Conservation (phyloP, 2,797 vertebrate species). For the Loris lydekkerianus region DNA sequence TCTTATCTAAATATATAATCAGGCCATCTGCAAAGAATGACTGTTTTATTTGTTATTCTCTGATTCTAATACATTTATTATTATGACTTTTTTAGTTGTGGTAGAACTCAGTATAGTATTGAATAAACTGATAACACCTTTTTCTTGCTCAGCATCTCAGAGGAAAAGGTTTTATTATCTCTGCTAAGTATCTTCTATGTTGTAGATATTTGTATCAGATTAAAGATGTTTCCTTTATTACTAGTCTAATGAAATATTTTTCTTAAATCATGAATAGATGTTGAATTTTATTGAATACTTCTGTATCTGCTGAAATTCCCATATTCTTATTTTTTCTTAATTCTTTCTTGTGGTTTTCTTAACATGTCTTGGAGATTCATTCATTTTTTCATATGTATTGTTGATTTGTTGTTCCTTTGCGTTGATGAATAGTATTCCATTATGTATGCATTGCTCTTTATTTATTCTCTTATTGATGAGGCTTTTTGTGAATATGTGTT, state of each 20-base stretch:
- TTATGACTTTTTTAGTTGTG: neutral
- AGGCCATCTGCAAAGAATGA: neutral
- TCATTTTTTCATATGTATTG: neutral
- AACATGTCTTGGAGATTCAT: neutral
- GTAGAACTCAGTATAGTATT: neutral
- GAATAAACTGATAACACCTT: neutral
- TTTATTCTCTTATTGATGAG: neutral
- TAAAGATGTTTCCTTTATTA: neutral
- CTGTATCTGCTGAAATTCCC: neutral
- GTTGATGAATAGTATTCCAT: neutral
- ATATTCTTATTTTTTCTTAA: neutral
- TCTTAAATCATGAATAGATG: neutral
- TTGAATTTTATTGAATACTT: neutral
- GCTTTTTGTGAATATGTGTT: neutral
- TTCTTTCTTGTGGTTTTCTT: neutral
- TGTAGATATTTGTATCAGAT: neutral
- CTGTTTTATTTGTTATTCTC: neutral
- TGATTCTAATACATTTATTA: constrained; percentile 11
- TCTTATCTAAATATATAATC: neutral
- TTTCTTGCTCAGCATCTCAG: neutral
- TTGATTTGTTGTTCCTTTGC: neutral
- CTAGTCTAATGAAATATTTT: neutral
- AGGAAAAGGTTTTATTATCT: neutral
- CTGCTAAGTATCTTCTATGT: neutral
- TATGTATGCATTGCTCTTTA: neutral